Conservation (phyloP, 2,113 vertebrate species). For the Tonatia bakeri region DNA sequence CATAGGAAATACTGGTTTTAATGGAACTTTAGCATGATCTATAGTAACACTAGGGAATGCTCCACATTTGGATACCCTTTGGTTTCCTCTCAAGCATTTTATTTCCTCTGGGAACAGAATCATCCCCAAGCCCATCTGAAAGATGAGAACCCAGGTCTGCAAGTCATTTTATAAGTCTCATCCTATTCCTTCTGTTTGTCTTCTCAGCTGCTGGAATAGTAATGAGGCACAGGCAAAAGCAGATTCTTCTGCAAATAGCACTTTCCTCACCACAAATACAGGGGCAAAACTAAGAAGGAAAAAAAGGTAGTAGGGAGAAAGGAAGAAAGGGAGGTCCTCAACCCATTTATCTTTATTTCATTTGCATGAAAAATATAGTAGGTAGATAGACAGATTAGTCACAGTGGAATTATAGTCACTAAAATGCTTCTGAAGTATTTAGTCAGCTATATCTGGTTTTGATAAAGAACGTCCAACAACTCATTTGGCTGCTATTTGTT, state of each 20-base stretch:
- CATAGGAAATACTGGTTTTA: neutral
- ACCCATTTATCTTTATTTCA: neutral
- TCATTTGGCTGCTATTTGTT: neutral
- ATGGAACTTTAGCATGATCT: neutral
- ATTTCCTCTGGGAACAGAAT: neutral
- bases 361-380: neutral
- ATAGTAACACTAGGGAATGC: neutral
- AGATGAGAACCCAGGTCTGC: neutral
- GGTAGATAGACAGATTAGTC: neutral
- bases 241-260: neutral
- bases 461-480: neutral
- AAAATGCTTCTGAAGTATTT: neutral
- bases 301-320: too few relatives aligned
- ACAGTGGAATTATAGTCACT: neutral
- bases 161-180: neutral
- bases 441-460: neutral
- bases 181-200: neutral
- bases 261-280: neutral
- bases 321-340: neutral
- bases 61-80: neutral
- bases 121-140: neutral
- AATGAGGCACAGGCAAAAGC: neutral
- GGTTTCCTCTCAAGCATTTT: conserved; percentile 5
- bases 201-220: neutral
- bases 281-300: rapidly evolving